These are phyloP conservation scores for Lepetodrilus schrolli DNA, from an alignment of 2,888 invertebrate species.

Conservation along the genomic window DNA sequence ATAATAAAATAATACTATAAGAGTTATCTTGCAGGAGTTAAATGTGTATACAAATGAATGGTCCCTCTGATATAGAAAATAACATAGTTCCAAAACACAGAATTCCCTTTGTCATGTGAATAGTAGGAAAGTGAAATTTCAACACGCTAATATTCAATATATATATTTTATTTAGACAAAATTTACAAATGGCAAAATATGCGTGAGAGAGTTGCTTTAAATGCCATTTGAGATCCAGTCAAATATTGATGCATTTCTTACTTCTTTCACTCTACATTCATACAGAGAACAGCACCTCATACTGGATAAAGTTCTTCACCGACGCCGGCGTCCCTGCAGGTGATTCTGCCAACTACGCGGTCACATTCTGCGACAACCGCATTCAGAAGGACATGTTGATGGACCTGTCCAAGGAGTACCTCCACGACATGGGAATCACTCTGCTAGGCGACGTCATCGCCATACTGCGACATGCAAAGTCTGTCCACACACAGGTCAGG, in stretches of 20 bases:
- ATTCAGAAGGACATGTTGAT: conserved; percentile 90
- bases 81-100: too few species aligned
- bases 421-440: conserved; percentile 90
- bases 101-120: too few species aligned
- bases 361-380: conserved; percentile 89
- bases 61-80: too few species aligned
- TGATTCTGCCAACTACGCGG: conserved; percentile 87
- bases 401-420: conserved; percentile 89
- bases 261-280: neutral
- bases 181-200: too few species aligned
- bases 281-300: conserved; percentile 59
- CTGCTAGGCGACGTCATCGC: conserved; percentile 82
- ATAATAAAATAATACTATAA: too few species aligned
- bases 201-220: too few species aligned
- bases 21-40: too few species aligned
- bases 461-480: conserved; percentile 81
- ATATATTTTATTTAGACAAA: too few species aligned
- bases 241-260: neutral
- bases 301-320: conserved; percentile 90
- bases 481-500: conserved; percentile 77
- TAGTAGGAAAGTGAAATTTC: too few species aligned
- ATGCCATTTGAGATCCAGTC: too few species aligned
- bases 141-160: neutral
- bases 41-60: too few species aligned
- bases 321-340: conserved; percentile 88